These are phyloP conservation scores for Spisula subtruncata DNA, from an alignment of 2,888 invertebrate species.

Conservation along the genomic window DNA sequence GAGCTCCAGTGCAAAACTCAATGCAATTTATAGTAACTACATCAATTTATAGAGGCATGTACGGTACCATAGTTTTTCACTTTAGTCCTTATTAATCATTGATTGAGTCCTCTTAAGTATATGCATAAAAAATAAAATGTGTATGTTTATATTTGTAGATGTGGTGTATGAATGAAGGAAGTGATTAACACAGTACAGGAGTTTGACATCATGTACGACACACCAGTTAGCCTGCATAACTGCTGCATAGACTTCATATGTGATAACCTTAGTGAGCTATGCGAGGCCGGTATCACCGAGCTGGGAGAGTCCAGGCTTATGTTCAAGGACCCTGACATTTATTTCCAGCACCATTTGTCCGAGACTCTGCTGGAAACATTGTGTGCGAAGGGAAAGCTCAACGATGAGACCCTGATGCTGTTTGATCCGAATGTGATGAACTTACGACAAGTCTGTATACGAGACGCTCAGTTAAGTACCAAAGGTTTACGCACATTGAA, in stretches of 20 bases:
- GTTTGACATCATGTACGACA: conserved; percentile 90
- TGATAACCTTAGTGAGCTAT: conserved; percentile 90
- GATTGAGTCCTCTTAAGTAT: too few relatives aligned
- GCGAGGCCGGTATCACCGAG: conserved; percentile 81
- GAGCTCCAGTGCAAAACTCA: too few relatives aligned
- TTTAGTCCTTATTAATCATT: too few relatives aligned
- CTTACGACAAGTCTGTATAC: conserved; percentile 90
- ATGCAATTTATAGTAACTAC: too few relatives aligned
- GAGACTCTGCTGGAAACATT: conserved; percentile 88
- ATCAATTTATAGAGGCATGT: too few relatives aligned
- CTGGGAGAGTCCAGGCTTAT: conserved; percentile 73
- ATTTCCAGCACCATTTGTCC: conserved; percentile 84
- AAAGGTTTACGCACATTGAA: conserved; percentile 90
- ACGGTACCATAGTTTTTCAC: too few relatives aligned
- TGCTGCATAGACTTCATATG: conserved; percentile 91
- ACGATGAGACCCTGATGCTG: conserved; percentile 90
- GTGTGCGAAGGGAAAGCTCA: conserved; percentile 90
- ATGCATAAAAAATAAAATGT: too few relatives aligned
- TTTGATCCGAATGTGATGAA: conserved; percentile 90
- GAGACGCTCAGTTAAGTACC: conserved; percentile 90
- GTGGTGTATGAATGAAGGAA: conserved; percentile 47
- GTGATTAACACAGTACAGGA: conserved; percentile 19
- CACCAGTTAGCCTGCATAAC: conserved; percentile 90
- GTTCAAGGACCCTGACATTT: conserved; percentile 84
- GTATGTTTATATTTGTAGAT: conserved; percentile 1